phyloP scores from a whole-genome alignment of 1,140 invertebrate genomes.

The Megathymus violae region DNA sequence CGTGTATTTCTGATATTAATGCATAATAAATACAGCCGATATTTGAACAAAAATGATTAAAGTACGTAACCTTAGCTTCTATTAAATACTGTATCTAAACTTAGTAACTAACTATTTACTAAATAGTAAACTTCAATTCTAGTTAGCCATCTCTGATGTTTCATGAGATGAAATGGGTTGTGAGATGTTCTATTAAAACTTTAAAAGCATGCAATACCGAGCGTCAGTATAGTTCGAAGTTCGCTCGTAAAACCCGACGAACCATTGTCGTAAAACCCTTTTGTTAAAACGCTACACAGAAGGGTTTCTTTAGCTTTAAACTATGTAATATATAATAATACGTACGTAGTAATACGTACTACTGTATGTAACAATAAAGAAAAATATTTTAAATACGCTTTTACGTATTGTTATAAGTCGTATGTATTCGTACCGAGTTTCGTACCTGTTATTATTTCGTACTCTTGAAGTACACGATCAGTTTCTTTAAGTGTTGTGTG shows the following conservation, averaged over 20 bases:
- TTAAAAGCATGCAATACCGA: conserved; percentile 13
- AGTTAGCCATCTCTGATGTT: conserved; percentile 55
- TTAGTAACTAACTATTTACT: conserved; percentile 10
- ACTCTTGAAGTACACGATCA: too few relatives aligned
- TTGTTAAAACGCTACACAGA: neutral
- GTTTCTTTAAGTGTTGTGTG: too few relatives aligned
- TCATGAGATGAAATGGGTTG: conserved; percentile 72
- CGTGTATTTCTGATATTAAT: too few relatives aligned
- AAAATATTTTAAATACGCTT: too few relatives aligned
- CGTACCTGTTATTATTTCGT: too few relatives aligned
- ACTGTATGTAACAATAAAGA: too few relatives aligned
- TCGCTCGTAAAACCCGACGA: neutral
- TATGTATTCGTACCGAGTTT: too few relatives aligned
- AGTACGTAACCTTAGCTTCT: conserved; percentile 7
- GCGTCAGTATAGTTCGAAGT: conserved; percentile 10
- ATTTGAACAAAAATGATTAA: neutral
- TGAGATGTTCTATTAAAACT: conserved; percentile 32
- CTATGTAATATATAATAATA: neutral
- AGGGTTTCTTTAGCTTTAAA: conserved; percentile 3
- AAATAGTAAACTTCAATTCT: conserved; percentile 12
- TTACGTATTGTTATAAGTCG: too few relatives aligned
- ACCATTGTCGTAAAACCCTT: neutral
- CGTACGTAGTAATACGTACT: too few relatives aligned
- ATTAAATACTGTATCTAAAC: conserved; percentile 35
- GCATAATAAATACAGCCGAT: neutral